These are phyloP conservation scores for Cryptoprocta ferox DNA, from an alignment of 2,797 vertebrate genomes.

Conservation along the genomic window DNA sequence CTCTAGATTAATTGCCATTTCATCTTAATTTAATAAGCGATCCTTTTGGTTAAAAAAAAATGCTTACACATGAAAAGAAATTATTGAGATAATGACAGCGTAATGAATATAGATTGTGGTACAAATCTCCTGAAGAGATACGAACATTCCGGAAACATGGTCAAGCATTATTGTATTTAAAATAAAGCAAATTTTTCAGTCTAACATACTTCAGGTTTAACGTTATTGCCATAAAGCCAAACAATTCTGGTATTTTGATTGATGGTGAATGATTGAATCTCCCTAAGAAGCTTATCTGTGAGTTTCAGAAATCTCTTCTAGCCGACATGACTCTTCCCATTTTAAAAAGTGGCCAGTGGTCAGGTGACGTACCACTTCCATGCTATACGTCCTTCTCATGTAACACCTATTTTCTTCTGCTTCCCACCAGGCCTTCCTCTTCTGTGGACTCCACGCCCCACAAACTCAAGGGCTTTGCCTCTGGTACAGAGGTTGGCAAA, in stretches of 20 bases:
- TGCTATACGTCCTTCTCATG: not conserved
- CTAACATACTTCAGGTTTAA: slow-evolving; percentile 30
- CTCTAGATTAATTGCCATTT: slow-evolving; percentile 81
- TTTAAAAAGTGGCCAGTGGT: not conserved
- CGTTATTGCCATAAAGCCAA: not conserved
- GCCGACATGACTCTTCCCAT: not conserved
- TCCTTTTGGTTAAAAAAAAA: slow-evolving; percentile 71
- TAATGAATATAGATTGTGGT: slow-evolving; percentile 65
- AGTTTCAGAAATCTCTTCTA: not conserved
- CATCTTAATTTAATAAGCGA: slow-evolving; percentile 76
- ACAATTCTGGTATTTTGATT: not conserved
- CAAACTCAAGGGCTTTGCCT: not conserved
- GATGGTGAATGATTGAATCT: not conserved
- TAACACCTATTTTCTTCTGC: not conserved
- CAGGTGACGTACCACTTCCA: not conserved
- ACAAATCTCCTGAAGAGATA: slow-evolving; percentile 78
- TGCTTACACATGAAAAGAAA: slow-evolving; percentile 69
- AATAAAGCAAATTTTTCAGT: slow-evolving; percentile 49
- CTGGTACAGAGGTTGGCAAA: not conserved
- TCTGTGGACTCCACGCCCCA: not conserved
- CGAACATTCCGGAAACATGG: slow-evolving; percentile 37
- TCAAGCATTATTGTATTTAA: slow-evolving; percentile 48
- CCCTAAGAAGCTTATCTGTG: not conserved
- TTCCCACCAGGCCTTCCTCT: not conserved
- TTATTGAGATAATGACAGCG: slow-evolving; percentile 80